Percentiles rank a stretch among this genome's conserved stretches.
phyloP scores from a whole-genome alignment of 2,113 vertebrate species.

The Tragulus kanchil region DNA sequence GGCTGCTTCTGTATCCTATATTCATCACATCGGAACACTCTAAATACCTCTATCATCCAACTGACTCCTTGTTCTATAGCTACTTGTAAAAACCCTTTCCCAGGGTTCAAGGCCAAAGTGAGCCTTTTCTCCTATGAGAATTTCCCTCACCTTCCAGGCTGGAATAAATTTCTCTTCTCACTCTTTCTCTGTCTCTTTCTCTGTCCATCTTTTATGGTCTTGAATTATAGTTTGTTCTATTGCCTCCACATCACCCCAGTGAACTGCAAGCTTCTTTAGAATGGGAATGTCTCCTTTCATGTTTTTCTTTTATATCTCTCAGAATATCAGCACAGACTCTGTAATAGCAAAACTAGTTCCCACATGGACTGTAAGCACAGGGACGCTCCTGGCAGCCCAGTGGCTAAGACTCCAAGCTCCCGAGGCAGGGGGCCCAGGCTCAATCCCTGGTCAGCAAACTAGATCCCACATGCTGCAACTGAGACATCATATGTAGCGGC shows the following conservation, averaged over 20 bases:
- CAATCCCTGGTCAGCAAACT: background rate
- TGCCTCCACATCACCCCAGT: background rate
- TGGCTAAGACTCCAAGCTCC: background rate
- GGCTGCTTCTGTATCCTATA: background rate
- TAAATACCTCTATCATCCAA: background rate
- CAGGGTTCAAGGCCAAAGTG: slow-evolving; percentile 1
- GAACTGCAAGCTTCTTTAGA: background rate
- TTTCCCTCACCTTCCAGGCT: background rate
- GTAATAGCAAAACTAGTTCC: background rate
- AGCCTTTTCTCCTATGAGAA: background rate
- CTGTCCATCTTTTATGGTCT: background rate
- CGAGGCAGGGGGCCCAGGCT: background rate
- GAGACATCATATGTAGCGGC: background rate
- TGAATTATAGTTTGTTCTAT: background rate
- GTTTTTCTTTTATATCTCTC: background rate
- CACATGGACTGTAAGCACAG: background rate
- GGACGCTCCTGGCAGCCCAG: background rate
- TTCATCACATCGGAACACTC: background rate
- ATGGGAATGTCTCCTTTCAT: background rate
- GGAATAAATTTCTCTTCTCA: background rate
- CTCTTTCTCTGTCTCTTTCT: background rate
- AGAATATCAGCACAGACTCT: background rate
- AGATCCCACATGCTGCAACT: background rate
- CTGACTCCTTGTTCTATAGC: background rate
- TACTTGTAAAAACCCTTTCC: background rate